Conservation (phyloP, 2,888 invertebrate genomes). For the Anthophora plumipes region DNA sequence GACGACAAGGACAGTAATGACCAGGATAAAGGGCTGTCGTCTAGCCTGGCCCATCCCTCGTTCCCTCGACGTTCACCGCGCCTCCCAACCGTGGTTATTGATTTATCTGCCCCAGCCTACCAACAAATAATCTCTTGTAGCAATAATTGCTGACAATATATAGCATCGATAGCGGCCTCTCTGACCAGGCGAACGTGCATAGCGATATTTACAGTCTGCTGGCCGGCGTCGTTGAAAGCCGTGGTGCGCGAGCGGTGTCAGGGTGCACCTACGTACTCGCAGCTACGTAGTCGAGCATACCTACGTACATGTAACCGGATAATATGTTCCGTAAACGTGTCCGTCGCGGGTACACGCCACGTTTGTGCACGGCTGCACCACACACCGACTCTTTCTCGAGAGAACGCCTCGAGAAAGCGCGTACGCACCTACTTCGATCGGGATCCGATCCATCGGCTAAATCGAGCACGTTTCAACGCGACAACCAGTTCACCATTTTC, state of each 20-base stretch:
- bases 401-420: background rate
- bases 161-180: conserved; percentile 57
- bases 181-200: conserved; percentile 30
- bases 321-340: conserved; percentile 67
- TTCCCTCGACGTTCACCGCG: conserved; percentile 30
- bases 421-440: conserved; percentile 48
- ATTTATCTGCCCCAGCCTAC: conserved; percentile 65
- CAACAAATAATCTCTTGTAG: conserved; percentile 74
- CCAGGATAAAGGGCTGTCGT: conserved; percentile 53
- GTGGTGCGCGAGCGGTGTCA: conserved; percentile 37
- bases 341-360: conserved; percentile 46
- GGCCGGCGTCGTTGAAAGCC: conserved; percentile 49
- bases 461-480: conserved; percentile 41
- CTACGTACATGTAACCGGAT: conserved; percentile 61
- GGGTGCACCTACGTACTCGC: conserved; percentile 55
- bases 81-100: conserved; percentile 63
- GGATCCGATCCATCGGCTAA: conserved; percentile 15
- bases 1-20: conserved; percentile 58
- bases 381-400: conserved; percentile 11
- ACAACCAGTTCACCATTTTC: conserved; percentile 11
- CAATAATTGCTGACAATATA: conserved; percentile 75
- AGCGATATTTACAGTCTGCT: conserved; percentile 66
- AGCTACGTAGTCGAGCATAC: conserved; percentile 9
- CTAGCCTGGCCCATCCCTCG: conserved; percentile 34
- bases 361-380: conserved; percentile 27